Evolutionary conservation across 2,797 vertebrate genomes (phyloP), one percentile per base, ranked within the genome.

Genomic region (Allobates femoralis): DNA sequence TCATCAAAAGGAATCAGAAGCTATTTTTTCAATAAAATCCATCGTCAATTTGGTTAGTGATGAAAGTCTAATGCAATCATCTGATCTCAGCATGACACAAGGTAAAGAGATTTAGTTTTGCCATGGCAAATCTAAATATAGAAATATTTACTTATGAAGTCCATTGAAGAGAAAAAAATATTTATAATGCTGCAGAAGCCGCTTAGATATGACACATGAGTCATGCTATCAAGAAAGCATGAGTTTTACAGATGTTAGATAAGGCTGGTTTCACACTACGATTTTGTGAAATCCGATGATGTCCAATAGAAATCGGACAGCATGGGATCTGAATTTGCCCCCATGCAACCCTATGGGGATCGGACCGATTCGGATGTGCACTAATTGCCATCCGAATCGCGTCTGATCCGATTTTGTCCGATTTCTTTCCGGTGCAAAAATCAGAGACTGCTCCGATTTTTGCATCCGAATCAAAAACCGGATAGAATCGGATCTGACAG

Each of bases 171-270:
- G 46, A 64, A 62, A 23, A 79, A 64, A 50, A 62, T 30, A 46
- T 51, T 73, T 74, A 50, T 37, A 37, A 60, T 80, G 79, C 51
- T 55, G 60, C 32, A 67, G 18, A 67, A 85, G 26, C 8, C 19
- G 41, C 83, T 21, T 76, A 85, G 76, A 75, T 58, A 53, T 67
- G 76, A 67, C 41, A 28, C 28, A 78, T 55, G 60, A 60, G 15
- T n/a, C 58, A 73, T 46, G 64, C 66, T 79, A 73, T 80, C 76
- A 79, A 85, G 75, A 78, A 85, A 79, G 34, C 19, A 73, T 46
- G 10, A 26, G 18, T 53, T 79, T 85, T 79, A 79, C 64, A 85
- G 77, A 78, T 78, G 77, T 64, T 53, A 73, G 50, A 71, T 85
- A 10, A 79, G 79, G 79, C n/a, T n/a, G n/a, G n/a, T n/a, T n/a